These are phyloP conservation scores for Myanophis thanlyinensis DNA, from an alignment of 2,113 vertebrate species.

Conservation along the genomic window DNA sequence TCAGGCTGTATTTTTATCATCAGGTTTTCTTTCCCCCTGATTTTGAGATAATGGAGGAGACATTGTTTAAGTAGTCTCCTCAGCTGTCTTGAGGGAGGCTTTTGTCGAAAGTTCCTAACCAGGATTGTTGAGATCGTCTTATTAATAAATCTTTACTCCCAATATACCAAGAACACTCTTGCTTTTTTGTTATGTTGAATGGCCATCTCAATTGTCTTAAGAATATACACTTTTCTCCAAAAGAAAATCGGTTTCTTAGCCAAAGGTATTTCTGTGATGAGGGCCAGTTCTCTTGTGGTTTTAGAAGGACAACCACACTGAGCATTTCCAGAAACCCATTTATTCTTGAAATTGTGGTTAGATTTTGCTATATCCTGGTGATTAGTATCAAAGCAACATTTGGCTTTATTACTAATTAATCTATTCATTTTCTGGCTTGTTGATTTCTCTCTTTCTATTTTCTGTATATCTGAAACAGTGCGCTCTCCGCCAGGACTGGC, in stretches of 20 bases:
- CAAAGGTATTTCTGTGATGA: neutral
- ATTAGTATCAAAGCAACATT: neutral
- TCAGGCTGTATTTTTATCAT: neutral
- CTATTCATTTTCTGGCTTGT: neutral
- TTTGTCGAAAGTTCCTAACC: neutral
- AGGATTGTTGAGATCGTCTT: neutral
- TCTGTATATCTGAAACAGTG: conserved; percentile 62
- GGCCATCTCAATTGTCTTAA: neutral
- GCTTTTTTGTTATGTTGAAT: neutral
- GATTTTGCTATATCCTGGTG: neutral
- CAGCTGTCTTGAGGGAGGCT: neutral
- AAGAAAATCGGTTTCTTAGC: neutral
- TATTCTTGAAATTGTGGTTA: neutral
- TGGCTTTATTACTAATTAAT: neutral
- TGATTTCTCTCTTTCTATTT: conserved; percentile 14
- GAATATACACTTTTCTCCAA: neutral
- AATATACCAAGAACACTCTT: neutral
- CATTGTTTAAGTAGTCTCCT: neutral
- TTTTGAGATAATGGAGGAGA: neutral
- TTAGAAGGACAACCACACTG: neutral
- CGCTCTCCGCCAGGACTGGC: conserved; percentile 95
- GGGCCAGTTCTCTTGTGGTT: neutral
- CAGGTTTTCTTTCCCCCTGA: neutral
- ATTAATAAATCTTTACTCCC: neutral
- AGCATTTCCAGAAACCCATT: neutral